Percentiles rank a stretch among this genome's conserved stretches.
These are phyloP conservation scores for Scaptomyza flava DNA, from an alignment of 2,888 invertebrate species.

Conservation along the genomic window DNA sequence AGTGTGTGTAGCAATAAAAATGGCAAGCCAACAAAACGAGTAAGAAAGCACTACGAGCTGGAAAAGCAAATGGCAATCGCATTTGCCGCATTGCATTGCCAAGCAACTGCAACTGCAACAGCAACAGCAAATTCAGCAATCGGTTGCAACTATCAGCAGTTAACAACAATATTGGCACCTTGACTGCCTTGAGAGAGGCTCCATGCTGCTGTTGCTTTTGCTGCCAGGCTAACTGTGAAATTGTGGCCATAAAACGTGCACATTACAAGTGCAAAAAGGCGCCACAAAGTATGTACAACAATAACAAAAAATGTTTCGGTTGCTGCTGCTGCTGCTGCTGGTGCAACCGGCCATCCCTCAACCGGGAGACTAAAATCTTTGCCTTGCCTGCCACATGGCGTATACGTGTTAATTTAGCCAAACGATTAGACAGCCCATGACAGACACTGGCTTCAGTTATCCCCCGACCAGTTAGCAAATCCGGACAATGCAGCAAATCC, in stretches of 20 bases:
- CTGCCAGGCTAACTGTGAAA: constrained; percentile 74
- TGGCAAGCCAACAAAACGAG: constrained; percentile 40
- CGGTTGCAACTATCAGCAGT: constrained; percentile 75
- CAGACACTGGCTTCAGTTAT: constrained; percentile 13
- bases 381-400: constrained; percentile 59
- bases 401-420: constrained; percentile 74
- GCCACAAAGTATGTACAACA: constrained; percentile 62
- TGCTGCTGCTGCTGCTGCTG: background rate
- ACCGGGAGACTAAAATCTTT: constrained; percentile 59
- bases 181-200: constrained; percentile 40
- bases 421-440: constrained; percentile 65
- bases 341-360: constrained; percentile 18
- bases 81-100: constrained; percentile 72
- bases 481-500: constrained; percentile 18
- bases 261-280: constrained; percentile 54
- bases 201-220: constrained; percentile 22
- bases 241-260: constrained; percentile 76
- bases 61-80: constrained; percentile 62
- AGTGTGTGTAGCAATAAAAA: constrained; percentile 66
- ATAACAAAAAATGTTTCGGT: constrained; percentile 19
- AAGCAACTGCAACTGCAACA: constrained; percentile 31
- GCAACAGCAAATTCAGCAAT: constrained; percentile 37
- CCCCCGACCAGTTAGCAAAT: constrained; percentile 3
- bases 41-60: constrained; percentile 32
- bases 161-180: constrained; percentile 81